Evolutionary conservation across 1,140 invertebrate species (phyloP), one percentile per base, ranked within the genome.

Genomic region (Calephelis virginiensis): DNA sequence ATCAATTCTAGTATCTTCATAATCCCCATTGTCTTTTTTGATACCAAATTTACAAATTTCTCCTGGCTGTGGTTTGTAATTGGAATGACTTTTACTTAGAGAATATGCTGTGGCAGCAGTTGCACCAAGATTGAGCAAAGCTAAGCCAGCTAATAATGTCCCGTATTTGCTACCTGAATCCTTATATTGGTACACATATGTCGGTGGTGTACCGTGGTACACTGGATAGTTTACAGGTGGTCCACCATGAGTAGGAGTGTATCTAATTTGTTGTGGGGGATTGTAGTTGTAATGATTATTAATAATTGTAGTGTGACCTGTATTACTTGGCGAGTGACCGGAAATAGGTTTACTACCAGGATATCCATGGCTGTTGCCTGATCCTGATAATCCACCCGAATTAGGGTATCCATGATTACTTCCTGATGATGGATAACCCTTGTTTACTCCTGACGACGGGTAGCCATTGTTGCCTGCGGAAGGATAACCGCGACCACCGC

Each of bases 151-250:
- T 47, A 90, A 69, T 46, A 90, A 62, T 7, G 85, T 87, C 40
- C 88, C 84, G 61, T 90, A 90, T 76, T 88, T 90, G 64, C 88
- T 90, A 47, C 84, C 86, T 3, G 88, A 90, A 66, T 90, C 80
- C 67, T 86, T 83, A 65, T 86, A 86, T 59, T 90, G 74, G 45
- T 90, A 90, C 1, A 90, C 85, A 66, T 90, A 90, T n/a, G 78
- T 85, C 6, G 88, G 88, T 28, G 88, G 86, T 2, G 75, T 65
- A n/a, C 83, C 81, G 5, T 66, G 85, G 38, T 89, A 90, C 0
- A 90, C 88, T 49, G 88, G 88, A 63, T 88, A 90, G 63, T n/a
- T 77, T 11, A 77, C 43, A 11, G 84, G 73, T 0, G 74, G 46
- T 7, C 74, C 83, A 9, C 81, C 83, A 13, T 79, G 77, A 8